Evolutionary conservation across 1,140 invertebrate species (phyloP), one percentile per base, ranked within the genome.

Genomic region (Holcopasites calliopsidis): DNA sequence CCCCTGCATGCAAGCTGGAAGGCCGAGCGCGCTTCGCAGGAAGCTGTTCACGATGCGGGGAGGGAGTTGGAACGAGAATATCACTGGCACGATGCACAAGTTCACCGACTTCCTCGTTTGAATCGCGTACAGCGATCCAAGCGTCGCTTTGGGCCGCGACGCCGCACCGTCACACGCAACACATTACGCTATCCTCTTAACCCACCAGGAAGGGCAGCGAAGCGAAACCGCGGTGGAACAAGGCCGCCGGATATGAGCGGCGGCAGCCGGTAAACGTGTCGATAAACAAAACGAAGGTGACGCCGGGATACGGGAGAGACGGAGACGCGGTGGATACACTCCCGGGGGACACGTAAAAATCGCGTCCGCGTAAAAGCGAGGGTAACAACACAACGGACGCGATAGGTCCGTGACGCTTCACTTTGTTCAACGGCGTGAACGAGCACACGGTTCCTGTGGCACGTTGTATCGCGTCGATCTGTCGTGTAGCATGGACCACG

Each of bases 61-160:
- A 40, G 23, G 7, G 33, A 2, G 35, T 21, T 16, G 65, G 23
- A 47, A 18, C 42, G 38, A 60, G 44, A 69, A 68, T 75, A 75
- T 75, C 40, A 60, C 65, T 69, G 23, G 13, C 44, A 65, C 65
- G 35, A 21, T 44, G 66, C 66, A 71, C 66, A 70, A 35, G 65
- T 68, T 70, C 74, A 38, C 66, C 42, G 33, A 68, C 73, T 76
- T 76, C 73, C 65, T 44, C 54, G 64, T 69, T 68, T 47, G 13
- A 28, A 35, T n/a, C 40, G n/a, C 54, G 31, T 28, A 38, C 64
- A 75, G 54, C 64, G 58, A 75, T 69, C 54, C 23, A 28, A 35
- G 23, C 52, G 40, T 33, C 49, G 62, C 8, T 57, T 33, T 21
- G 47, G 62, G 61, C 69, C 60, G 69, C 64, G 16, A 38, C 55